phyloP scores from a whole-genome alignment of 1,140 invertebrate species.

The Drosophila neocordata region DNA sequence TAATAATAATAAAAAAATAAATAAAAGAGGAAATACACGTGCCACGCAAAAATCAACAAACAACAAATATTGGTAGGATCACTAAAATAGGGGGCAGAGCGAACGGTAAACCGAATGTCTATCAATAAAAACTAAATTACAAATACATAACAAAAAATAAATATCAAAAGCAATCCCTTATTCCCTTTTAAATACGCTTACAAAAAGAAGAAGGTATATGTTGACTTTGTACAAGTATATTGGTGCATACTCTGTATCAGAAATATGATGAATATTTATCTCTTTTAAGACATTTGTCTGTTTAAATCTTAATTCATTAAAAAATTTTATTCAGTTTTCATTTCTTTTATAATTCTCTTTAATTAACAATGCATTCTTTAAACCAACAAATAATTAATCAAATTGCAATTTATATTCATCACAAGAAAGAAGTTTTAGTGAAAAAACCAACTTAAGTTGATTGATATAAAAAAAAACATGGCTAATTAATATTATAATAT shows the following conservation, averaged over 20 bases:
- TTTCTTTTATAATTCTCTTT: neutral
- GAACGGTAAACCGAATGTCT: slow-evolving; percentile 1
- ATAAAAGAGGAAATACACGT: slow-evolving; percentile 21
- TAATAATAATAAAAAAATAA: slow-evolving; percentile 14
- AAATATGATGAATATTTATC: too few species aligned
- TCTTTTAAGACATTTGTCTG: too few species aligned
- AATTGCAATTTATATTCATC: neutral
- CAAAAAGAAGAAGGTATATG: neutral
- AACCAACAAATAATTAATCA: neutral
- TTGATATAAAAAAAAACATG: too few species aligned
- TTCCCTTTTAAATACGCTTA: neutral
- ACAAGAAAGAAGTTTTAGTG: neutral
- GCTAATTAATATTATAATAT: too few species aligned
- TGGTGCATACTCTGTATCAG: too few species aligned
- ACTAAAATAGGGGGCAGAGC: neutral
- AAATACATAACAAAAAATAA: slow-evolving; percentile 64
- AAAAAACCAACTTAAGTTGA: too few species aligned
- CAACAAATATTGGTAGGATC: slow-evolving; percentile 11
- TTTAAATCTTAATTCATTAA: too few species aligned
- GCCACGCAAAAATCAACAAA: slow-evolving; percentile 38
- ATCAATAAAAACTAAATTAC: slow-evolving; percentile 71
- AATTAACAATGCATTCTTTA: neutral
- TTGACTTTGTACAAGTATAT: neutral
- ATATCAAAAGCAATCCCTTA: slow-evolving; percentile 41
- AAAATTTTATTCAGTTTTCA: too few species aligned